Percentiles rank a stretch among this genome's conserved stretches.
Evolutionary conservation across 2,888 invertebrate species (phyloP).

Genomic region (Athrips mouffetella): DNA sequence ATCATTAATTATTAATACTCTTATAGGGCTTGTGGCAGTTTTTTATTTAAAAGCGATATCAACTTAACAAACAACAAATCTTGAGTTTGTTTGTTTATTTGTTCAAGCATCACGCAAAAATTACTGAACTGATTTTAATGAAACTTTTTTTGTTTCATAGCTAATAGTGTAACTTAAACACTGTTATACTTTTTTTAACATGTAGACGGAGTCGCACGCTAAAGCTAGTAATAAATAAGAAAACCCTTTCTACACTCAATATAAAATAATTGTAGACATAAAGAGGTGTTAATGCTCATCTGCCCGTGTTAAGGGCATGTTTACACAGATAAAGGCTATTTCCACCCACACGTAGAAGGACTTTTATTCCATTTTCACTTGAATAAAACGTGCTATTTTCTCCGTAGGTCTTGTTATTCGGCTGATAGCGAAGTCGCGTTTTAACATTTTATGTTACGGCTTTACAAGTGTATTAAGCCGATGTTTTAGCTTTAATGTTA

Average conservation of each 20-base stretch:
- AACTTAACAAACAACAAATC: too few species aligned
- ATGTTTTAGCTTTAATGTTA: conserved; percentile 1
- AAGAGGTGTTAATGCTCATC: conserved; percentile 7
- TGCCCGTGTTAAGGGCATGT: conserved; percentile 22
- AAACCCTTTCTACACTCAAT: not conserved
- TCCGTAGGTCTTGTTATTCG: not conserved
- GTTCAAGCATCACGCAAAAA: too few species aligned
- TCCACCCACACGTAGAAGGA: conserved; percentile 42
- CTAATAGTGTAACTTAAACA: too few species aligned
- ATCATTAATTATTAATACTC: too few species aligned
- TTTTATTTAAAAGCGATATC: too few species aligned
- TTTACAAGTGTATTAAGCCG: conserved; percentile 1
- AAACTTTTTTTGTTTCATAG: too few species aligned
- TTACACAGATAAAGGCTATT: conserved; percentile 39
- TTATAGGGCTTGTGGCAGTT: too few species aligned
- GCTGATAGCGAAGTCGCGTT: not conserved
- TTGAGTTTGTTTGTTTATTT: too few species aligned
- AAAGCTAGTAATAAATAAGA: too few species aligned
- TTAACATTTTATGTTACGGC: not conserved
- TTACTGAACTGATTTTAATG: too few species aligned
- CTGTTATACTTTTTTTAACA: too few species aligned
- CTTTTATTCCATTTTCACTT: not conserved
- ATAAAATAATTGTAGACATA: conserved; percentile 3
- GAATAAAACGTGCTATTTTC: not conserved
- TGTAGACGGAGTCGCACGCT: too few species aligned